Conservation (phyloP, 2,888 invertebrate species). For the Linyphia triangularis region DNA sequence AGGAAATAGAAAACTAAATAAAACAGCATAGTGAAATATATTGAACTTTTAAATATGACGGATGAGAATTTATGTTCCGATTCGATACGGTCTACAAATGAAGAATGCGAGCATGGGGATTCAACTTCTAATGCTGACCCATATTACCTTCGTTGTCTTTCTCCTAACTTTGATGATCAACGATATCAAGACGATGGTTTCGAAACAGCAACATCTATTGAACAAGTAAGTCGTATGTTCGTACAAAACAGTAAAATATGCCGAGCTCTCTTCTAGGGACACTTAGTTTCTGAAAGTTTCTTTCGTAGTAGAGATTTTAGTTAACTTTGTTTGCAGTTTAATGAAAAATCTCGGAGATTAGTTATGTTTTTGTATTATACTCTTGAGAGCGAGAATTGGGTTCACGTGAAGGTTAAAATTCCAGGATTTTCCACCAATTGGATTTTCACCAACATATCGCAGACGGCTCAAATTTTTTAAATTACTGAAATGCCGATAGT, state of each 20-base stretch:
- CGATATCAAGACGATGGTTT: constrained; percentile 55
- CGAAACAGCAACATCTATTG: constrained; percentile 62
- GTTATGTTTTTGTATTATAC: background rate
- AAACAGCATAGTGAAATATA: too few species aligned
- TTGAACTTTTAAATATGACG: constrained; percentile 9
- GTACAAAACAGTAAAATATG: background rate
- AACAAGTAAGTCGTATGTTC: constrained; percentile 35
- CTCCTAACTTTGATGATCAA: constrained; percentile 4
- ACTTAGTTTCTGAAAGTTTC: background rate
- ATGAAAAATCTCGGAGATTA: too few species aligned
- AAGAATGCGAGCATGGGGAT: background rate
- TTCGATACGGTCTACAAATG: too few species aligned
- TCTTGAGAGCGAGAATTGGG: too few species aligned
- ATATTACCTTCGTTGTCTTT: constrained; percentile 25
- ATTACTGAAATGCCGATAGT: too few species aligned
- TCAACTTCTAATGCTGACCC: background rate
- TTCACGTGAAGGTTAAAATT: background rate
- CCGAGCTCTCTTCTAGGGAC: background rate
- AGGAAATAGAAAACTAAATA: too few species aligned
- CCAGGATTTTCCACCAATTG: background rate
- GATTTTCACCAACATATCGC: background rate
- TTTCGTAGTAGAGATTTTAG: background rate
- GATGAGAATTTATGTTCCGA: too few species aligned
- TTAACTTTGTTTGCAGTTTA: too few species aligned
- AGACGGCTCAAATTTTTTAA: too few species aligned